Evolutionary conservation across 2,113 vertebrate genomes (phyloP), one percentile per base, ranked within the genome.

Genomic region (Labeo rohita): DNA sequence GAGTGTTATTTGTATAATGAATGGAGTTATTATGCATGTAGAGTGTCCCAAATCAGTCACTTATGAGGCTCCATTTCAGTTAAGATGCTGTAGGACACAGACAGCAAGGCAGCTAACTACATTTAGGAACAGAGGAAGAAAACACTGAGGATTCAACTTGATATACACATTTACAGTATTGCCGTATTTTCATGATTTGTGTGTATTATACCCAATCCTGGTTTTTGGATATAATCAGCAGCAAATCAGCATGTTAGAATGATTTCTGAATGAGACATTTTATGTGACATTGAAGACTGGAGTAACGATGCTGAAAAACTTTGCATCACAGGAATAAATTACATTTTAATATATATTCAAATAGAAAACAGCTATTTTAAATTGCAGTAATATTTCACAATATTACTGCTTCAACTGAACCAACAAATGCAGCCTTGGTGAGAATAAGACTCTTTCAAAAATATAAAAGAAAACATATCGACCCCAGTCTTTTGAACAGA

Each of bases 1-100:
- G 61, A 65, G 61, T 0, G 11, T 28, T 28, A 65, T 65, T 2
- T 65, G n/a, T 28, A 65, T 65, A 65, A 65, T 28, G 23, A 65
- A 28, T 65, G 61, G 61, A 65, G 61, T 11, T 28, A 65, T 12
- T 11, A n/a, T 9, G 61, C 2, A 23, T 63, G 61, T 23, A 23
- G 59, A 63, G 59, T 63, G 59, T 63, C 59, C 61, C n/a, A 63
- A 65, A 65, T 65, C 61, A 28, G 56, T 59, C 56, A 59, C 56
- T 59, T n/a, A n/a, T 9, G 56, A 59, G 56, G 7, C 21, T 18
- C 8, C 23, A 28, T 65, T 65, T 65, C 23, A 65, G 61, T 65
- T 65, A 23, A 28, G 61, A 65, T 65, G n/a, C 61, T 65, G 61
- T 12, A 6, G 10, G n/a, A 23, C 61, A 65, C 5, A 6, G 59